Base-by-base conservation (phyloP, 92 coral and sea anemone species). In the Palythoa heliodiscus region DNA sequence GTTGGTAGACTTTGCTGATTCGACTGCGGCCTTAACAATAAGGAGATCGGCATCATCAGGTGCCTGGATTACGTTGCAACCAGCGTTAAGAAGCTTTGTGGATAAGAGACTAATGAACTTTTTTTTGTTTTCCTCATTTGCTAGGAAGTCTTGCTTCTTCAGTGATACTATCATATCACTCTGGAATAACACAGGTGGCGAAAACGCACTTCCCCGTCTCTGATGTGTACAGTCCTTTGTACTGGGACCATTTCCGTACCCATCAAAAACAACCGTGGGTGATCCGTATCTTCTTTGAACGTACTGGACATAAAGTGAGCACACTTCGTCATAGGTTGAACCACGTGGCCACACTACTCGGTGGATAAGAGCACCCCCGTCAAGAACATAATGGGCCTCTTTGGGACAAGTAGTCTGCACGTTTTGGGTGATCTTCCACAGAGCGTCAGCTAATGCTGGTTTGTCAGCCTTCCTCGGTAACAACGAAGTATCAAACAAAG, bases 391-490 rank as follows among this genome's bases (percentile, higher is more conserved):
- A 47, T 78, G 64, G 52, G 50, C 74, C 23, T 39, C 66, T 57
- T 23, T 75, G 10, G 87, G 78, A 12, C 60, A 29, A 11, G 75
- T 76, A 52, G 84, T 73, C 55, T 82, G 84, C 5, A 16, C 40
- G 86, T 38, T 53, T 52, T 77, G 57, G 29, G 52, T 71, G 6
- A 13, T 75, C 20, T 78, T 35, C 90, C 94, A 91, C 11, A 85
- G 78, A 55, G 89, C 89, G 77, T 91, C 92, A 43, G 82, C 94
- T 69, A 86, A 68, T 23, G 73, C 92, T n/a, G 91, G 91, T 52
- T 91, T 91, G 83, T 86, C 83, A 19, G 94, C 91, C 61, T 85
- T 52, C 79, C 88, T 70, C 61, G 88, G 94, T 17, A 88, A 76
- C 15, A 86, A 85, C 16, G 90, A 88, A 0, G 88, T 6, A 55